Conservation (phyloP, 1,140 invertebrate species). For the Nephila pilipes region DNA sequence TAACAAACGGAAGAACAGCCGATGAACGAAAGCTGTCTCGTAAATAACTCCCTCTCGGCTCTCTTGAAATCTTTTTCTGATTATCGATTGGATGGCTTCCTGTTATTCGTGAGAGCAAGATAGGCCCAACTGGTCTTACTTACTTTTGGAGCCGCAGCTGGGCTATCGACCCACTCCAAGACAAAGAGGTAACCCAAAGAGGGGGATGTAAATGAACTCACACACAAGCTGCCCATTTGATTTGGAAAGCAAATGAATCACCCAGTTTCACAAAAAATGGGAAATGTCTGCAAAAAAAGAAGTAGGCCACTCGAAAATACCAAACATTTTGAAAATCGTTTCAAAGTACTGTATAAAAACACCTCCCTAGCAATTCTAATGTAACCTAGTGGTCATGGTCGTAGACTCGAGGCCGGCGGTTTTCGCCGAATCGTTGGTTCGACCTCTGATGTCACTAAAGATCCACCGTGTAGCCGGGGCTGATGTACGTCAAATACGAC, state of each 20-base stretch:
- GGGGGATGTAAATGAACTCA: background rate
- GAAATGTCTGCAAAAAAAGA: too few relatives aligned
- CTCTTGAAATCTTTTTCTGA: constrained; percentile 65
- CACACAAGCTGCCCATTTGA: background rate
- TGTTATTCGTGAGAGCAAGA: constrained; percentile 53
- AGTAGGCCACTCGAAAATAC: too few relatives aligned
- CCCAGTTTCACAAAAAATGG: too few relatives aligned
- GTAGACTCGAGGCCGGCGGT: too few relatives aligned
- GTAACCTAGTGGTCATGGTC: too few relatives aligned
- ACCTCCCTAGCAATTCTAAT: too few relatives aligned
- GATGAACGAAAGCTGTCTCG: constrained; percentile 61
- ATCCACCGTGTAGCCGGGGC: too few relatives aligned
- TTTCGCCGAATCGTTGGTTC: too few relatives aligned
- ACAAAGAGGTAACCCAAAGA: background rate
- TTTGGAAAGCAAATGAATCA: background rate
- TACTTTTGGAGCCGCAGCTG: constrained; percentile 51
- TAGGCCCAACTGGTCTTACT: constrained; percentile 41
- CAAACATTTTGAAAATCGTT: too few relatives aligned
- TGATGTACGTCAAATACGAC: too few relatives aligned
- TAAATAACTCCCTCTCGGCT: constrained; percentile 35
- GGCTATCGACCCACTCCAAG: constrained; percentile 47
- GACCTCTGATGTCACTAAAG: too few relatives aligned
- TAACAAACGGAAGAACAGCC: constrained; percentile 25
- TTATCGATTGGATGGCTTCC: constrained; percentile 53
- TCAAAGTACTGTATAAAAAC: too few relatives aligned